These are phyloP conservation scores for Melieria omissa DNA, from an alignment of 2,888 invertebrate species.

Conservation along the genomic window DNA sequence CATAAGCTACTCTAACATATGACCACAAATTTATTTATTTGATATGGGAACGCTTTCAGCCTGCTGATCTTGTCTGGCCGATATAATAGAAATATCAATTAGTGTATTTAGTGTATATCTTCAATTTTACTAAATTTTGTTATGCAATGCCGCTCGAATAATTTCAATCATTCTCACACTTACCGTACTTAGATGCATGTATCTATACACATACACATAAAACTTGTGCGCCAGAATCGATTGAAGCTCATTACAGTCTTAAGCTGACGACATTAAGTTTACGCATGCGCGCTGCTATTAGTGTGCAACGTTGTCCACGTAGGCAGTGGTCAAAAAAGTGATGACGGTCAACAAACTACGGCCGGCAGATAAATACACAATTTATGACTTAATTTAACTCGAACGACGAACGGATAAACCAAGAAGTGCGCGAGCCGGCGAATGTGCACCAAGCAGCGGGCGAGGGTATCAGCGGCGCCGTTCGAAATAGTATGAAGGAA, in stretches of 20 bases:
- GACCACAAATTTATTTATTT: too few relatives aligned
- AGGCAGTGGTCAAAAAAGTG: slow-evolving; percentile 52
- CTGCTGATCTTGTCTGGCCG: too few relatives aligned
- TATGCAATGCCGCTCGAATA: too few relatives aligned
- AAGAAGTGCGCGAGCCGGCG: slow-evolving; percentile 16
- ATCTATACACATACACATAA: too few relatives aligned
- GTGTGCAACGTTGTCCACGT: not conserved
- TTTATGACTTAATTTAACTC: slow-evolving; percentile 67
- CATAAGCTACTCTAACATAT: too few relatives aligned
- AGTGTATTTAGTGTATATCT: too few relatives aligned
- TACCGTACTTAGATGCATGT: too few relatives aligned
- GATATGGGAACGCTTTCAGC: too few relatives aligned
- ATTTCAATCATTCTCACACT: too few relatives aligned
- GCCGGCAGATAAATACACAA: slow-evolving; percentile 65
- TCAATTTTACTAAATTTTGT: too few relatives aligned
- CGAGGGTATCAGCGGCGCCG: not conserved
- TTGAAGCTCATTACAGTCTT: slow-evolving; percentile 32
- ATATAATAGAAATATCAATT: too few relatives aligned
- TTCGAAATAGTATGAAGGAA: too few relatives aligned
- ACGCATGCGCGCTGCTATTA: slow-evolving; percentile 33
- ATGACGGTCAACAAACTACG: slow-evolving; percentile 63
- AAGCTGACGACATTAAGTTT: slow-evolving; percentile 37
- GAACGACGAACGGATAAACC: slow-evolving; percentile 48
- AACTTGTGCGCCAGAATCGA: slow-evolving; percentile 29
- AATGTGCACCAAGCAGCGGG: not conserved